Base-by-base conservation (phyloP, 2,797 vertebrate genomes). In the Varecia variegata region DNA sequence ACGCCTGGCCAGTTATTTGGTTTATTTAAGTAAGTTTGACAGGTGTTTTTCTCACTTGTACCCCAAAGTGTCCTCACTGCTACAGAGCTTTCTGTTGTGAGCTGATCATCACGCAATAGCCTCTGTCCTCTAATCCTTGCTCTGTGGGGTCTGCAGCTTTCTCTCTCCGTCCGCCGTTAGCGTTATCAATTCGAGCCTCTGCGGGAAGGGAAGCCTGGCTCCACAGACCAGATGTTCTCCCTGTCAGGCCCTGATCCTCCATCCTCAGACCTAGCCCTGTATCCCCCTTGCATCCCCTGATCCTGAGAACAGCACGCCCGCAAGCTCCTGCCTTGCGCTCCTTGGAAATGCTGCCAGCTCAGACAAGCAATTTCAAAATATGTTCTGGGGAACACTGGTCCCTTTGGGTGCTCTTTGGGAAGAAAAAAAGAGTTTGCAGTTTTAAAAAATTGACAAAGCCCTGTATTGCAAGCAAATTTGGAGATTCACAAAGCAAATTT, bases 371-470 rank as follows among this genome's bases (percentile, higher is more conserved):
- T 79, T 56, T 43, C 52, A 47, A 65, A 88, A 68, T 80, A 77
- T 7, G 1, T 84, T 65, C 68, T 45, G 17, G 56, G 70, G 43
- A 73, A 47, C 8, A 47, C 50, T 45, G 43, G 43, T 92, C n/a
- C 77, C 30, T 50, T 20, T 8, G 40, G 76, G 56, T 77, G 30
- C 40, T 73, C 40, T 94, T 86, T 79, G 52, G 73, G 58, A 13
- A 84, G 47, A 43, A 56, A 73, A 43, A 43, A 30, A 82, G 4
- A 21, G 10, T 43, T 54, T 85, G 18, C 7, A 56, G 20, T 93
- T 81, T 56, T 40, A 47, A 80, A 67, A 94, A 76, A 35, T 30
- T 65, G 45, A 71, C 18, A 76, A 92, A 87, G 14, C 45, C 32
- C 15, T 81, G 7, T 35, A 81, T 87, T 65, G 25, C 25, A 67